A percentile compares a stretch with the other conserved stretches of the same genome.
phyloP scores from a whole-genome alignment of 2,888 invertebrate genomes.

The Camponotus fellah region DNA sequence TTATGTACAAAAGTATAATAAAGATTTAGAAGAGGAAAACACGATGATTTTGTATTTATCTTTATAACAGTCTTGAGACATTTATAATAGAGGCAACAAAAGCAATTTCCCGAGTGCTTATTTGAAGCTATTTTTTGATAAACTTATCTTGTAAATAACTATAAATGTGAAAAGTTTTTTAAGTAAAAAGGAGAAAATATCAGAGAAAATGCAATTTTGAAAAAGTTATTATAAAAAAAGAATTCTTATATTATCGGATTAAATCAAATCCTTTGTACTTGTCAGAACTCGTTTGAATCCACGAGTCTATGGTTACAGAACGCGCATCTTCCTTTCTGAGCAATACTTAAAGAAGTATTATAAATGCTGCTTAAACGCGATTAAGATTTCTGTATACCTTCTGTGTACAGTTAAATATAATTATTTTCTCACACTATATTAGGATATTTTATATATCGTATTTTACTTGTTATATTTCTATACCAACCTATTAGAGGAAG shows the following conservation, averaged over 20 bases:
- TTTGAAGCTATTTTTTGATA: constrained; percentile 56
- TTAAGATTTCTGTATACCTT: constrained; percentile 5
- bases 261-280: constrained; percentile 66
- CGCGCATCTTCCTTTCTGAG: constrained; percentile 7
- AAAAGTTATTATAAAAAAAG: constrained; percentile 60
- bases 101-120: constrained; percentile 36
- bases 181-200: constrained; percentile 56
- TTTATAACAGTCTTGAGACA: constrained; percentile 60
- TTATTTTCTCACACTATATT: neutral
- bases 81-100: constrained; percentile 39
- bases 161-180: constrained; percentile 65
- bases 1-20: constrained; percentile 82
- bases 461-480: neutral
- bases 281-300: constrained; percentile 62
- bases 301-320: constrained; percentile 42
- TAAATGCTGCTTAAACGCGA: constrained; percentile 48
- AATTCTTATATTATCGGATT: constrained; percentile 54
- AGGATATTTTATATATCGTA: constrained; percentile 6
- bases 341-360: constrained; percentile 52
- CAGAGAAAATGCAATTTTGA: constrained; percentile 29
- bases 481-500: constrained; percentile 5
- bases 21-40: constrained; percentile 69
- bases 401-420: constrained; percentile 25
- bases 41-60: constrained; percentile 54
- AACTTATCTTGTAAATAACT: constrained; percentile 56